phyloP scores from a whole-genome alignment of 2,113 vertebrate species.

The Myrmecophaga tridactyla region DNA sequence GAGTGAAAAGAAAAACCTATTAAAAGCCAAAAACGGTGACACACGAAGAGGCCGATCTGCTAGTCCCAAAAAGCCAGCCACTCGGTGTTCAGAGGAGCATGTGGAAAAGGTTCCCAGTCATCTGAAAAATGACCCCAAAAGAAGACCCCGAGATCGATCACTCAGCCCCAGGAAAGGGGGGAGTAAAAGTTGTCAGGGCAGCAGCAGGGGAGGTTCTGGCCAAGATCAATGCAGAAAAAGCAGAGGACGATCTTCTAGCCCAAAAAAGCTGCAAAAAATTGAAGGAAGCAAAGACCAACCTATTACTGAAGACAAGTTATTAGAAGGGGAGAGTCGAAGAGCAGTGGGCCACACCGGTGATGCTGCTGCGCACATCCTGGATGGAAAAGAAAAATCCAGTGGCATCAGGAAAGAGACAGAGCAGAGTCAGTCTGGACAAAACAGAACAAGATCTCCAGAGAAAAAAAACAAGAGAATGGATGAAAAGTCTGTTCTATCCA shows the following conservation, averaged over 20 bases:
- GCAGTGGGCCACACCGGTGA: neutral
- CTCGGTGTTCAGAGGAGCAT: slow-evolving; percentile 68
- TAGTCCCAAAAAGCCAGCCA: slow-evolving; percentile 81
- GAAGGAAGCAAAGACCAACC: slow-evolving; percentile 57
- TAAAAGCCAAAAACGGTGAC: slow-evolving; percentile 63
- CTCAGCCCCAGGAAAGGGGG: slow-evolving; percentile 75
- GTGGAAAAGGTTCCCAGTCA: slow-evolving; percentile 75
- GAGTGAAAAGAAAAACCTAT: slow-evolving; percentile 58
- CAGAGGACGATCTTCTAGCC: slow-evolving; percentile 82
- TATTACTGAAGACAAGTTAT: slow-evolving; percentile 13
- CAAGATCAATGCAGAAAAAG: slow-evolving; percentile 47
- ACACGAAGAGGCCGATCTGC: slow-evolving; percentile 78
- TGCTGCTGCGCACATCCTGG: slow-evolving; percentile 69
- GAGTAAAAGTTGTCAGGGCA: slow-evolving; percentile 59
- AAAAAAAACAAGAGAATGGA: neutral
- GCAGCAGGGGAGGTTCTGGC: slow-evolving; percentile 42
- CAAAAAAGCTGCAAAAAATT: slow-evolving; percentile 80
- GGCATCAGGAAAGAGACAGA: slow-evolving; percentile 44
- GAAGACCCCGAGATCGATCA: slow-evolving; percentile 60
- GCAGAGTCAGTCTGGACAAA: slow-evolving; percentile 49
- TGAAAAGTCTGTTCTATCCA: slow-evolving; percentile 43
- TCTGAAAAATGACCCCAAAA: slow-evolving; percentile 77
- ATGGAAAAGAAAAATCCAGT: slow-evolving; percentile 70
- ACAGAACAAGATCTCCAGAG: slow-evolving; percentile 65
- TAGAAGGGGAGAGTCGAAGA: neutral